Evolutionary conservation across 2,797 vertebrate genomes (phyloP).

Genomic region (Tokudaia tokunoshimensis): DNA sequence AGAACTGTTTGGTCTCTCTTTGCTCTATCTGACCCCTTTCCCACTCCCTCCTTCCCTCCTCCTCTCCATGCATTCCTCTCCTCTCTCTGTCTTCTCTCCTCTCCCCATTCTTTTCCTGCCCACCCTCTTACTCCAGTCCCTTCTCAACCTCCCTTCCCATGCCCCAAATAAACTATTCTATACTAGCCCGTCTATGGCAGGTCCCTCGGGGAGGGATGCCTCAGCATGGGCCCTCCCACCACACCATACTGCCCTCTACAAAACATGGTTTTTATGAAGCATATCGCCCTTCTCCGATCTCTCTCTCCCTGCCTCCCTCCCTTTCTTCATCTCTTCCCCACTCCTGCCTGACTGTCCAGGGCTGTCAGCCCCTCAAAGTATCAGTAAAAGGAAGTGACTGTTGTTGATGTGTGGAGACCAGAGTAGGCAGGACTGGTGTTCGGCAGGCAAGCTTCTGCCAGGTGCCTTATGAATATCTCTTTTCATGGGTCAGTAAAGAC

Average conservation of each 20-base stretch:
- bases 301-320: background rate
- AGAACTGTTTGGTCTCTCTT: background rate
- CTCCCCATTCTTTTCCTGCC: background rate
- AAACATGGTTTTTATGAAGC: background rate
- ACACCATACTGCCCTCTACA: background rate
- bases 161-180: background rate
- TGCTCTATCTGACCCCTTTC: background rate
- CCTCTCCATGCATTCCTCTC: background rate
- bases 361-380: background rate
- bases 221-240: background rate
- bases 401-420: background rate
- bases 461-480: background rate
- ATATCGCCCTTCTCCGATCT: background rate
- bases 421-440: background rate
- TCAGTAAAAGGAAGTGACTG: background rate
- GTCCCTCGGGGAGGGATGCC: background rate
- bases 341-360: background rate
- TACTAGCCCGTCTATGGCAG: background rate
- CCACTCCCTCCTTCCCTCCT: too few relatives aligned
- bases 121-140: background rate
- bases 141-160: background rate
- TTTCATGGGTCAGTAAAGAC: background rate
- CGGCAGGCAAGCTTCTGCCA: background rate
- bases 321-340: background rate
- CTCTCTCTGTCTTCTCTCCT: accelerated